phyloP scores from a whole-genome alignment of 2,113 vertebrate species.

The Periophthalmus modestus region DNA sequence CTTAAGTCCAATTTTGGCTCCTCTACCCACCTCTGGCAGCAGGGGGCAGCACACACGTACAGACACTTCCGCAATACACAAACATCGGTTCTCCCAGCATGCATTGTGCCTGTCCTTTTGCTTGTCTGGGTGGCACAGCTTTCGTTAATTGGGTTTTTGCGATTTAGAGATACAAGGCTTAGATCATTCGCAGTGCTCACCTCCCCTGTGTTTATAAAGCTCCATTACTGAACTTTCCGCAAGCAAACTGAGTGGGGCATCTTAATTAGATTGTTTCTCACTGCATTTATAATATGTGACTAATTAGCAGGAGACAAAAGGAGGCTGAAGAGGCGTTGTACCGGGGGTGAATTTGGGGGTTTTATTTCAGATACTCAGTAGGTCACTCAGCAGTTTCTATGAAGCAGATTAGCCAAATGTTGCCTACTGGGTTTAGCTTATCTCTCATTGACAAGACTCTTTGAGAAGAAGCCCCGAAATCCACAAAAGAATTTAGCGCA shows the following conservation, averaged over 20 bases:
- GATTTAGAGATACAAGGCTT: slow-evolving; percentile 40
- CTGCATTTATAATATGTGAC: slow-evolving; percentile 64
- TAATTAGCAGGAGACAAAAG: slow-evolving; percentile 62
- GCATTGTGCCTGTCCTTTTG: slow-evolving; percentile 19
- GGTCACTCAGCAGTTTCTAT: slow-evolving; percentile 29
- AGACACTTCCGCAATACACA: slow-evolving; percentile 36
- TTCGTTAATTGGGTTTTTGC: slow-evolving; percentile 48
- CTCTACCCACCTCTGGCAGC: too few species aligned
- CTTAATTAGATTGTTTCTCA: slow-evolving; percentile 71
- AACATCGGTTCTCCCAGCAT: slow-evolving; percentile 24
- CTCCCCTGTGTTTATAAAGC: slow-evolving; percentile 42
- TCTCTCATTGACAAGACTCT: neutral
- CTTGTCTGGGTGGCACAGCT: slow-evolving; percentile 17
- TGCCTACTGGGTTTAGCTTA: slow-evolving; percentile 2
- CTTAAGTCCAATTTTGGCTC: too few species aligned
- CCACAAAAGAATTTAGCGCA: neutral
- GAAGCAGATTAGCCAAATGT: slow-evolving; percentile 7
- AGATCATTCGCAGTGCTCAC: slow-evolving; percentile 39
- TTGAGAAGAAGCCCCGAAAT: neutral
- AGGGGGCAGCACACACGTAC: neutral
- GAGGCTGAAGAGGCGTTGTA: slow-evolving; percentile 23
- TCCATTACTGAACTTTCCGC: slow-evolving; percentile 57
- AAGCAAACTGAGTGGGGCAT: slow-evolving; percentile 58
- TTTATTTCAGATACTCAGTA: slow-evolving; percentile 40
- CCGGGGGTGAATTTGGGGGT: slow-evolving; percentile 35